Evolutionary conservation across 2,113 vertebrate species (phyloP).

Genomic region (Marmota flaviventris): DNA sequence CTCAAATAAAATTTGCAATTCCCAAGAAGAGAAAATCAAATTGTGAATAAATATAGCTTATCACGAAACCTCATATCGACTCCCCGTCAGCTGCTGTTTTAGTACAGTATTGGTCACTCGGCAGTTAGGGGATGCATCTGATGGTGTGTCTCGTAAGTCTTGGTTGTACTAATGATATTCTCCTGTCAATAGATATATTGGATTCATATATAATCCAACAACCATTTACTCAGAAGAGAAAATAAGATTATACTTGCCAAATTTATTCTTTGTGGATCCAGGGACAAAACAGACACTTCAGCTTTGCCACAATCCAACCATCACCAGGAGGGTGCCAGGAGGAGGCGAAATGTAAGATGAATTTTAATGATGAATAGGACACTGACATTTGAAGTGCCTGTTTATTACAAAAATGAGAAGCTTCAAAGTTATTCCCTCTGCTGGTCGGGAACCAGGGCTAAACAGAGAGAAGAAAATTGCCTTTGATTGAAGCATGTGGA

Average conservation of each 20-base stretch:
- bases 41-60: constrained; percentile 31
- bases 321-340: background rate
- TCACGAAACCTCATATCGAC: background rate
- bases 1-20: constrained; percentile 59
- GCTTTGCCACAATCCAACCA: background rate
- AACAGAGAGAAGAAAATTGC: constrained; percentile 64
- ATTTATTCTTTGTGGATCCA: constrained; percentile 46
- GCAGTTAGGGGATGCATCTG: background rate
- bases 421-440: constrained; percentile 66
- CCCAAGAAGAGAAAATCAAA: constrained; percentile 62
- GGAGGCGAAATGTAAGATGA: background rate
- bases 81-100: background rate
- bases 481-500: constrained; percentile 10
- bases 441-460: constrained; percentile 53
- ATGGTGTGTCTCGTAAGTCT: background rate
- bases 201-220: constrained; percentile 53
- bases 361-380: constrained; percentile 61
- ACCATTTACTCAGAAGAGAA: constrained; percentile 8
- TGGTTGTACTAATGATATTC: constrained; percentile 15
- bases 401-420: constrained; percentile 67
- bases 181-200: constrained; percentile 23
- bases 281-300: constrained; percentile 19
- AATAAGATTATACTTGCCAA: constrained; percentile 42
- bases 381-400: constrained; percentile 58
- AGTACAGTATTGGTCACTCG: background rate